These are phyloP conservation scores for Oreohelix idahoensis DNA, from an alignment of 1,140 invertebrate species.

Conservation along the genomic window DNA sequence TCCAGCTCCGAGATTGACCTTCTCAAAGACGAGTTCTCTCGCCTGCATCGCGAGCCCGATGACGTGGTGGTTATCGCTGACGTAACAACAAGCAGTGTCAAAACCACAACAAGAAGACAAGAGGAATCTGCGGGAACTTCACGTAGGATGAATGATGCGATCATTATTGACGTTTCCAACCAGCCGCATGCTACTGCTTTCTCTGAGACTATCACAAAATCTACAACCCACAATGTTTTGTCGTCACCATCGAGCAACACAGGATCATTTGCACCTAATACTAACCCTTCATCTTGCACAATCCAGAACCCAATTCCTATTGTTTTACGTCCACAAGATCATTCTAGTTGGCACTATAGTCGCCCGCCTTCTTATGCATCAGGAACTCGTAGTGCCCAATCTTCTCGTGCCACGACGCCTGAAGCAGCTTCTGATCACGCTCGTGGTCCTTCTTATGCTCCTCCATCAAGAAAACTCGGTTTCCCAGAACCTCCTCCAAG, in stretches of 20 bases:
- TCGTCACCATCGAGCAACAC: background rate
- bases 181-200: background rate
- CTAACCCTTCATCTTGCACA: background rate
- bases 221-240: background rate
- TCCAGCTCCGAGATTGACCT: conserved; percentile 58
- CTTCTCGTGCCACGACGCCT: conserved; percentile 46
- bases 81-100: background rate
- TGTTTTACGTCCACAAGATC: background rate
- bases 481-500: conserved; percentile 47
- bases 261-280: background rate
- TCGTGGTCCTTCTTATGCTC: conserved; percentile 15
- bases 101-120: background rate
- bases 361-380: conserved; percentile 44
- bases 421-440: conserved; percentile 30
- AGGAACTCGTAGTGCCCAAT: conserved; percentile 44
- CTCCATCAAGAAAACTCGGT: background rate
- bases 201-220: background rate
- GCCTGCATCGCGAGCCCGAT: conserved; percentile 26
- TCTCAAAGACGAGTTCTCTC: conserved; percentile 51
- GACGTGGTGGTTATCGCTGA: conserved; percentile 34
- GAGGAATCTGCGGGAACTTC: background rate
- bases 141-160: background rate
- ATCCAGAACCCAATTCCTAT: background rate
- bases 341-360: background rate
- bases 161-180: background rate